phyloP scores from a whole-genome alignment of 2,888 invertebrate species.

The Amblyjoppa fuscipennis region DNA sequence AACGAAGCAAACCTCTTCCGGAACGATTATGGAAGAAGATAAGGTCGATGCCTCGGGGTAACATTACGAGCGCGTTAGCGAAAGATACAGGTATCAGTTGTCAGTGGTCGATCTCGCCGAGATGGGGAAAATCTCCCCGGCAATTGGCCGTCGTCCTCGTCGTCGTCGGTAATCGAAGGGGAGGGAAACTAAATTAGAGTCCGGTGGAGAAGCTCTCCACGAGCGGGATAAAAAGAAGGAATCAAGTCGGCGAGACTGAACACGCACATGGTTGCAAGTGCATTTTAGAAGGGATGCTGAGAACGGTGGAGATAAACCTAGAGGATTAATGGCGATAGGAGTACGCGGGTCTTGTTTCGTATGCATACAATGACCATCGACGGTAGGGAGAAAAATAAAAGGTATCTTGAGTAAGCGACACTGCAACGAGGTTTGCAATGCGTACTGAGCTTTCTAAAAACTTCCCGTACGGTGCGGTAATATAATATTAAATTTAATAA shows the following conservation, averaged over 20 bases:
- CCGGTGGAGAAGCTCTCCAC: constrained; percentile 33
- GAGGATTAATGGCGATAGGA: constrained; percentile 55
- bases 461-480: not conserved
- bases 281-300: constrained; percentile 25
- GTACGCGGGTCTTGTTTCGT: constrained; percentile 39
- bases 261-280: constrained; percentile 45
- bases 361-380: constrained; percentile 38
- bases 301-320: constrained; percentile 5
- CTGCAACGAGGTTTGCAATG: not conserved
- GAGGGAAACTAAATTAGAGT: constrained; percentile 56
- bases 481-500: constrained; percentile 10
- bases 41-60: constrained; percentile 48
- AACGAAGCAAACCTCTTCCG: constrained; percentile 62
- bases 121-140: not conserved
- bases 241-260: constrained; percentile 55
- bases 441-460: not conserved
- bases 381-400: constrained; percentile 7
- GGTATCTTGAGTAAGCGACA: not conserved
- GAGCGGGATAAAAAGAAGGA: constrained; percentile 59
- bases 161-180: constrained; percentile 31
- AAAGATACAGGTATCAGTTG: constrained; percentile 54
- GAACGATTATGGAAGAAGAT: constrained; percentile 68
- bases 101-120: constrained; percentile 16
- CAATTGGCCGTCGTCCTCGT: constrained; percentile 42
- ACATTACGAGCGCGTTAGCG: constrained; percentile 56